Evolutionary conservation across 2,797 vertebrate genomes (phyloP).

Genomic region (Galago senegalensis): DNA sequence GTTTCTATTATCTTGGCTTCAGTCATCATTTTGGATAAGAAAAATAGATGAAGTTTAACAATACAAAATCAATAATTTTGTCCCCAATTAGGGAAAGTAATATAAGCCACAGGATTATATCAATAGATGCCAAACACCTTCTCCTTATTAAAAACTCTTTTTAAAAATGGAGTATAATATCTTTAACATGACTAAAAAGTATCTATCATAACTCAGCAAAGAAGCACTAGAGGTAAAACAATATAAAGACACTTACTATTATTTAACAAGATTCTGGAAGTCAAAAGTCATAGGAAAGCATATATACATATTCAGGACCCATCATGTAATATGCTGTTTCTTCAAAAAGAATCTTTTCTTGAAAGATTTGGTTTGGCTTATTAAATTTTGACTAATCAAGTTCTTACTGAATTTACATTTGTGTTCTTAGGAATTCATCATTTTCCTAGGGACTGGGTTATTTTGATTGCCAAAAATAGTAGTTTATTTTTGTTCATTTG

Average conservation of each 20-base stretch:
- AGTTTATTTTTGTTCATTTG: not conserved
- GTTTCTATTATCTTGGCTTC: conserved; percentile 53
- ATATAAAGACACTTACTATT: not conserved
- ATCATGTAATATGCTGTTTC: not conserved
- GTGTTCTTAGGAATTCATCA: conserved; percentile 54
- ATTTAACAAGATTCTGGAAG: conserved; percentile 39
- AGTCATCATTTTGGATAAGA: conserved; percentile 19
- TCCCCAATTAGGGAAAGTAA: conserved; percentile 44
- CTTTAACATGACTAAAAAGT: conserved; percentile 25
- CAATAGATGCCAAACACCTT: conserved; percentile 55
- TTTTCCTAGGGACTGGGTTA: conserved; percentile 59
- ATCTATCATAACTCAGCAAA: conserved; percentile 5
- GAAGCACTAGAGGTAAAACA: not conserved
- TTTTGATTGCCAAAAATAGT: conserved; percentile 61
- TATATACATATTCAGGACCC: not conserved
- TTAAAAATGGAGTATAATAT: not conserved
- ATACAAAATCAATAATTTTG: conserved; percentile 69
- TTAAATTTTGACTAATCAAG: conserved; percentile 54
- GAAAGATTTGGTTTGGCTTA: not conserved
- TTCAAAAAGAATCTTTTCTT: conserved; percentile 19
- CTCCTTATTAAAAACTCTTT: conserved; percentile 53
- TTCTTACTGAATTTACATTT: conserved; percentile 50
- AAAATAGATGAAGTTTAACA: conserved; percentile 64
- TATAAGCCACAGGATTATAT: conserved; percentile 19
- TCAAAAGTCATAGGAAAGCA: not conserved